These are phyloP conservation scores for Henricia sp. DNA, from an alignment of 53 echinoderm and acorn worm species.

Conservation along the genomic window DNA sequence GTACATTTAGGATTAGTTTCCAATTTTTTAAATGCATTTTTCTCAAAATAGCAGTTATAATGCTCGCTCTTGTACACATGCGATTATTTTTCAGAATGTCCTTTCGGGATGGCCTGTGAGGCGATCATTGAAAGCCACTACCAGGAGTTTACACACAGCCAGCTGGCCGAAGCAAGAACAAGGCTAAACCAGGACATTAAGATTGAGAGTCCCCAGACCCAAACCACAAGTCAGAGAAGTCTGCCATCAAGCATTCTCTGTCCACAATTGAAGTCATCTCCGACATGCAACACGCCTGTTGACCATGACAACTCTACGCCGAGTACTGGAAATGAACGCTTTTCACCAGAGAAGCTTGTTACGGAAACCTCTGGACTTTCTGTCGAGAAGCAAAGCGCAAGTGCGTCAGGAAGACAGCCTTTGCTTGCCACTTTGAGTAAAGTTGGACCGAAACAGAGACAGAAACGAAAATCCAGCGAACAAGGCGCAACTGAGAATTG, in stretches of 20 bases:
- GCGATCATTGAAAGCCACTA: constrained; percentile 68
- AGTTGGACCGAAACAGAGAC: neutral
- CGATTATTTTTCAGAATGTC: constrained; percentile 78
- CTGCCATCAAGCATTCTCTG: no score
- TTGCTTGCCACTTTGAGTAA: neutral
- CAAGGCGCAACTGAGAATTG: neutral
- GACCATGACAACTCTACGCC: no score
- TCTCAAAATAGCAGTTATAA: no score
- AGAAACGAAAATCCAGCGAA: constrained; percentile 63
- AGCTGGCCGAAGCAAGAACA: constrained; percentile 68
- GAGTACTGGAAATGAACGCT: neutral
- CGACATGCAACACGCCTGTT: neutral
- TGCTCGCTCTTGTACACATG: no score
- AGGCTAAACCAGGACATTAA: constrained; percentile 5
- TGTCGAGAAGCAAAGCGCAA: neutral
- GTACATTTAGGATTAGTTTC: no score
- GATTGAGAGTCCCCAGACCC: neutral
- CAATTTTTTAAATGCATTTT: no score
- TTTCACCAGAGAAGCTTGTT: neutral
- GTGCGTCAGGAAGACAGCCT: neutral
- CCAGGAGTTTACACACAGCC: constrained; percentile 70
- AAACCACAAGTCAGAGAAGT: no score
- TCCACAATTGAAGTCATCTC: neutral
- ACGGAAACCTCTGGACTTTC: no score
- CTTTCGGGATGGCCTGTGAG: constrained; percentile 66